Percentiles rank a stretch among this genome's conserved stretches.
These are phyloP conservation scores for Drosophila azteca DNA, from an alignment of 1,140 invertebrate species.

Conservation along the genomic window DNA sequence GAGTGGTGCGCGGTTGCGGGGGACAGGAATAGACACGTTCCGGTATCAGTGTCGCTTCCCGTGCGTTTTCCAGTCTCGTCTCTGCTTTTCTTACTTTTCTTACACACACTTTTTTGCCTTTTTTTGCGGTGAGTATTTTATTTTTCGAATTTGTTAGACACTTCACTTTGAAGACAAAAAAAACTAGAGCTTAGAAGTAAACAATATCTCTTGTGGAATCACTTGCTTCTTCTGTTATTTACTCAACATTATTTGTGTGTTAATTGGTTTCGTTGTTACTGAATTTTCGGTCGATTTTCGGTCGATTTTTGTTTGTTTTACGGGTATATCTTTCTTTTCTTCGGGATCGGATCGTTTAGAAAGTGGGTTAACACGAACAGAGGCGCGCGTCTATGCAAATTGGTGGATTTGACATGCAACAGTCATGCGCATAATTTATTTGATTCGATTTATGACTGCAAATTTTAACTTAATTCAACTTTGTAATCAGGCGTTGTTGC, in stretches of 20 bases:
- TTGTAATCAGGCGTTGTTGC: slow-evolving; percentile 54
- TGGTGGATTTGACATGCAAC: slow-evolving; percentile 24
- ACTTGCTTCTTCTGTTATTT: slow-evolving; percentile 56
- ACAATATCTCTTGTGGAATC: slow-evolving; percentile 47
- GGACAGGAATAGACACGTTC: slow-evolving; percentile 21
- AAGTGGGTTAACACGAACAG: slow-evolving; percentile 70
- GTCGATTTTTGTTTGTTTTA: too few relatives aligned
- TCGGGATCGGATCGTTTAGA: slow-evolving; percentile 72
- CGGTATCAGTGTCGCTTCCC: slow-evolving; percentile 65
- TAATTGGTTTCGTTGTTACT: slow-evolving; percentile 70
- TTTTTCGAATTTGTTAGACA: slow-evolving; percentile 48
- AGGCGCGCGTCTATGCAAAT: slow-evolving; percentile 60
- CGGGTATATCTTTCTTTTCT: slow-evolving; percentile 35
- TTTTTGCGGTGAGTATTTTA: slow-evolving; percentile 25
- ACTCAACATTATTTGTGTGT: slow-evolving; percentile 65
- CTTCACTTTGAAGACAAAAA: slow-evolving; percentile 45
- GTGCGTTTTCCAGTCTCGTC: slow-evolving; percentile 56
- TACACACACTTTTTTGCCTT: slow-evolving; percentile 5
- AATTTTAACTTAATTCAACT: slow-evolving; percentile 76
- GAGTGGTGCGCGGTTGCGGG: slow-evolving; percentile 2
- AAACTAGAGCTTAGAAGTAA: slow-evolving; percentile 26
- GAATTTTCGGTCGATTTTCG: slow-evolving; percentile 53
- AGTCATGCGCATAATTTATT: slow-evolving; percentile 46
- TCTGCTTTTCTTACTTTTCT: slow-evolving; percentile 41
- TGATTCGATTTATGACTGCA: slow-evolving; percentile 69